Evolutionary conservation across 2,113 vertebrate species (phyloP).

Genomic region (Polyodon spathula): DNA sequence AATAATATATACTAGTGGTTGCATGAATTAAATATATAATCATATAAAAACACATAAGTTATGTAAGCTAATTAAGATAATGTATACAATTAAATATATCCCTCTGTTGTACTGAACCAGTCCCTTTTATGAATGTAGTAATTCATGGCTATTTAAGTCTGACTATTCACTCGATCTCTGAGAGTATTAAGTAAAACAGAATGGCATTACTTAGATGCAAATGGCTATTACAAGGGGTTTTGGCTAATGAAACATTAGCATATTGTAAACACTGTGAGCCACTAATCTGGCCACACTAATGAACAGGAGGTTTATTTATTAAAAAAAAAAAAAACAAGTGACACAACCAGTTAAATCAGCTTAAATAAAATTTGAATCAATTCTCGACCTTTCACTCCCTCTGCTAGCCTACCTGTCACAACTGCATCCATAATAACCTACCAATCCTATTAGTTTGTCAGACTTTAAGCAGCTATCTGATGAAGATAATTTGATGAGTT

Average conservation of each 20-base stretch:
- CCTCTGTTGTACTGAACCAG: no score
- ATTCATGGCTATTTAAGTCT: no score
- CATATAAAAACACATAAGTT: no score
- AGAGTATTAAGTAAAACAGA: no score
- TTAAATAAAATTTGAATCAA: slow-evolving; percentile 26
- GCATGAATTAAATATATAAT: no score
- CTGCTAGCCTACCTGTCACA: neutral
- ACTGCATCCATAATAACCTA: neutral
- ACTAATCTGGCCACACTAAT: slow-evolving; percentile 58
- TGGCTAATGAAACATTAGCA: slow-evolving; percentile 88
- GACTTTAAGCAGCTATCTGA: slow-evolving; percentile 27
- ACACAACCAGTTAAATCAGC: slow-evolving; percentile 41
- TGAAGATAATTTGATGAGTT: slow-evolving; percentile 32
- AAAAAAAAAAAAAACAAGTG: slow-evolving; percentile 39
- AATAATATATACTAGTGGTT: no score
- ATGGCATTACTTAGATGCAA: no score
- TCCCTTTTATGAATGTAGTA: no score
- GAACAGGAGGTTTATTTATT: slow-evolving; percentile 59
- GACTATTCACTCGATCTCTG: no score
- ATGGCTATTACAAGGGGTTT: slow-evolving; percentile 50
- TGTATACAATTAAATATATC: no score
- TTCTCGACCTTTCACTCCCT: slow-evolving; percentile 29
- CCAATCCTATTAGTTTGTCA: neutral
- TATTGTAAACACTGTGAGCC: slow-evolving; percentile 67
- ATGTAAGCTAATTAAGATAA: no score